Evolutionary conservation across 2,797 vertebrate genomes (phyloP), one percentile per base, ranked within the genome.

Genomic region (Channa striata): DNA sequence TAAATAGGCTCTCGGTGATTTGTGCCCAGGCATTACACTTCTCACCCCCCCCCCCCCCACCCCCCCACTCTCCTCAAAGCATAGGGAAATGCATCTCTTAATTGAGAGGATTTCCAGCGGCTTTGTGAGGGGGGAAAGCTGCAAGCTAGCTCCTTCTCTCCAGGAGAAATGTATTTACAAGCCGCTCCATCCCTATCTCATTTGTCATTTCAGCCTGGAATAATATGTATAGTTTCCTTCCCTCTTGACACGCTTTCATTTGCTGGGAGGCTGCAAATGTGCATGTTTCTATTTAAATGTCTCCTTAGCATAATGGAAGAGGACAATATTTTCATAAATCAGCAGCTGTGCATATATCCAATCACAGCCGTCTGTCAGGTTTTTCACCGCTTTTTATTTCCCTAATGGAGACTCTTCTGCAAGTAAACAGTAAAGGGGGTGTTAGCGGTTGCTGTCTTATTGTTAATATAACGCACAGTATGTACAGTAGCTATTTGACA

Each of bases 21-120:
- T 89, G 86, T 86, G 81, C 78, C 77, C 77, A 47, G 70, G 64
- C 80, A 82, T 90, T 86, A 84, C 79, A 61, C 80, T 74, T 73
- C 78, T 62, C n/a, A n/a, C n/a, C n/a, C n/a, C n/a, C n/a, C n/a
- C n/a, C n/a, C n/a, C n/a, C n/a, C n/a, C n/a, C n/a, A n/a, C n/a
- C n/a, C 59, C 71, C 63, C 56, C 74, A 63, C 84, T 68, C 72
- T 78, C 71, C 65, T 77, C 61, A 60, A 76, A 80, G 80, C 72
- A 40, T 5, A 25, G 77, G 77, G 64, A 85, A 89, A 87, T 64
- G 77, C 81, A 70, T 65, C 36, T 39, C 80, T 89, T 90, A 89
- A 90, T 87, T 89, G 86, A 89, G 84, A 83, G 85, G 81, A 84
- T 91, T 91, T 91, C 68, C 81, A 81, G 59, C 53, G 75, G 85